A percentile compares a stretch with the other conserved stretches of the same genome.
phyloP scores from a whole-genome alignment of 2,888 invertebrate species.

The Brassicogethes aeneus region DNA sequence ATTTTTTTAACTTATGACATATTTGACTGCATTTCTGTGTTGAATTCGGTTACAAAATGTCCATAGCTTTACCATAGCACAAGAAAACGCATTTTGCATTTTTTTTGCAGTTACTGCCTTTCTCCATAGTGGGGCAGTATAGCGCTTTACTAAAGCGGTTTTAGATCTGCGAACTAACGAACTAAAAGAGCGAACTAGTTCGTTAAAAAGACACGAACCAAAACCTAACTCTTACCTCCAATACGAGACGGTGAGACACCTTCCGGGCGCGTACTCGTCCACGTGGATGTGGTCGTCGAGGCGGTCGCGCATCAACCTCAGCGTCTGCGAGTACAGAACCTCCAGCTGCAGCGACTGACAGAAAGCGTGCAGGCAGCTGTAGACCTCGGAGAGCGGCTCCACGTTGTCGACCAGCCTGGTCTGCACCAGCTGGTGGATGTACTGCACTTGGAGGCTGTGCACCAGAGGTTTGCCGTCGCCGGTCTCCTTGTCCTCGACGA shows the following conservation, averaged over 20 bases:
- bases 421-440: constrained; percentile 91
- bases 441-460: constrained; percentile 87
- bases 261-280: constrained; percentile 85
- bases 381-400: constrained; percentile 72
- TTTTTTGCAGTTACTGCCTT: too few species aligned
- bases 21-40: too few species aligned
- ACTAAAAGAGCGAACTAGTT: background rate
- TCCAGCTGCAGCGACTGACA: constrained; percentile 93
- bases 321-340: constrained; percentile 78
- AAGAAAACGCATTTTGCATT: too few species aligned
- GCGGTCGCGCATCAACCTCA: constrained; percentile 79
- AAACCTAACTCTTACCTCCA: constrained; percentile 59
- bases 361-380: constrained; percentile 81
- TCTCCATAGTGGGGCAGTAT: too few species aligned
- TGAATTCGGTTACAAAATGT: too few species aligned
- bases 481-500: constrained; percentile 96
- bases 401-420: constrained; percentile 74
- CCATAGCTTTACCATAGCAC: too few species aligned
- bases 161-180: too few species aligned
- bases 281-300: constrained; percentile 82
- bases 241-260: constrained; percentile 85
- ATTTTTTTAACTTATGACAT: too few species aligned
- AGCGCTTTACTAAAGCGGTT: too few species aligned
- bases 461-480: constrained; percentile 95
- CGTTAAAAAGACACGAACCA: background rate